phyloP scores from a whole-genome alignment of 64 coral and sea anemone species.

The Exaiptasia diaphana region DNA sequence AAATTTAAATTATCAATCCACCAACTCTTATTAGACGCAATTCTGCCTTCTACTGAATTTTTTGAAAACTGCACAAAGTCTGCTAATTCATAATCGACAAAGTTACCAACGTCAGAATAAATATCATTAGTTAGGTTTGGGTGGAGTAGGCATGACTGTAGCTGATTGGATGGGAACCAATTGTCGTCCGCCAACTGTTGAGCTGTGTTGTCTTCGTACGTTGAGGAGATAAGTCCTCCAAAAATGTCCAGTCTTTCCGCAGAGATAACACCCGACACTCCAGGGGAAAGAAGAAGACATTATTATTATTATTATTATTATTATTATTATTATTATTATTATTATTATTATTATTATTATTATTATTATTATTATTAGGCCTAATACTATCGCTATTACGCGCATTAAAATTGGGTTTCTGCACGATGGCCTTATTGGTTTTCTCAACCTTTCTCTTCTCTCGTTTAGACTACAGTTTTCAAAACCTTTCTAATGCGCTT shows the following conservation, averaged over 20 bases:
- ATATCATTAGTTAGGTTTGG: not conserved
- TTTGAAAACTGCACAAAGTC: conserved; percentile 7
- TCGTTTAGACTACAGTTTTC: not conserved
- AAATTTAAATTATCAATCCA: conserved; percentile 19
- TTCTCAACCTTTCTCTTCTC: no score
- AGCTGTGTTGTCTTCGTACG: not conserved
- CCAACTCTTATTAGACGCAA: not conserved
- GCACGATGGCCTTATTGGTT: no score
- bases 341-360: no score
- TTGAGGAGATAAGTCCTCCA: not conserved
- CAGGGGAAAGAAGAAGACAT: not conserved
- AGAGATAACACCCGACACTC: not conserved
- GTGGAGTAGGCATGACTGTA: not conserved
- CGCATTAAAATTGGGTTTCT: no score
- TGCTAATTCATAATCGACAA: not conserved
- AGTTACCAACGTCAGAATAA: not conserved
- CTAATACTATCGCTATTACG: no score
- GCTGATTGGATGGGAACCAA: conserved; percentile 10
- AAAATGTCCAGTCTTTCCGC: not conserved
- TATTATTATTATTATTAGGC: no score
- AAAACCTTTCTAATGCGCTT: conserved; percentile 18
- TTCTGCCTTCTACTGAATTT: not conserved
- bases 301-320: no score
- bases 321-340: no score
- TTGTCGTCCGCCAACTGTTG: not conserved